Evolutionary conservation across 1,140 invertebrate genomes (phyloP), one percentile per base, ranked within the genome.

Genomic region (Conus betulinus): DNA sequence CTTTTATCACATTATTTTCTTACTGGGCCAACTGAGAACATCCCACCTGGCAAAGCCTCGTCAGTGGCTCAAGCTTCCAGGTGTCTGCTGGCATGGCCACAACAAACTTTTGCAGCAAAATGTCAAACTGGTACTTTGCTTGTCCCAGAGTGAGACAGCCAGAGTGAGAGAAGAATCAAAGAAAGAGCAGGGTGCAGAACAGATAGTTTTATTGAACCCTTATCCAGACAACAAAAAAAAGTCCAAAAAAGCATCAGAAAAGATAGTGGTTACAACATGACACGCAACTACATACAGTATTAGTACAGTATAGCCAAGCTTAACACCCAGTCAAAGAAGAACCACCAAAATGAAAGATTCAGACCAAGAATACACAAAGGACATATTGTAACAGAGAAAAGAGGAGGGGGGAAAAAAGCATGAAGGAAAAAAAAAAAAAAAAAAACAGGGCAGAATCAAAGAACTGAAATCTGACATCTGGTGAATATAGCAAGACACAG

Each of bases 171-270:
- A 53, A 87, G 85, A 79, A 63, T 74, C 67, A 57, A 71, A 74
- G 20, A 87, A 57, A 87, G 53, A 87, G 60, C 53, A 78, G 63
- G 74, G 85, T 57, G 85, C 74, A 78, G 71, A 87, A 84, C 82
- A 84, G 85, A 67, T 11, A 57, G 67, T 87, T 87, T 87, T 78
- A 78, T 87, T 71, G 67, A 25, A 74, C 85, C 85, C 85, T 87
- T 74, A 87, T 71, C 85, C 85, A 87, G 25, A 78, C 67, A 87
- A 71, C 25, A 20, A 20, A 63, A 63, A 63, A 63, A 63, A 20
- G 67, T 71, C 79, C 52, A 71, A 87, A 57, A 39, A 87, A 87
- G 85, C 85, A 87, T 78, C 85, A 87, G 85, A 87, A 87, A 71
- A 60, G 51, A 52, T 17, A 85, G 83, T 74, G 63, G 71, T 39